Evolutionary conservation across 2,797 vertebrate genomes (phyloP), one percentile per base, ranked within the genome.

Genomic region (Antennarius maculatus): DNA sequence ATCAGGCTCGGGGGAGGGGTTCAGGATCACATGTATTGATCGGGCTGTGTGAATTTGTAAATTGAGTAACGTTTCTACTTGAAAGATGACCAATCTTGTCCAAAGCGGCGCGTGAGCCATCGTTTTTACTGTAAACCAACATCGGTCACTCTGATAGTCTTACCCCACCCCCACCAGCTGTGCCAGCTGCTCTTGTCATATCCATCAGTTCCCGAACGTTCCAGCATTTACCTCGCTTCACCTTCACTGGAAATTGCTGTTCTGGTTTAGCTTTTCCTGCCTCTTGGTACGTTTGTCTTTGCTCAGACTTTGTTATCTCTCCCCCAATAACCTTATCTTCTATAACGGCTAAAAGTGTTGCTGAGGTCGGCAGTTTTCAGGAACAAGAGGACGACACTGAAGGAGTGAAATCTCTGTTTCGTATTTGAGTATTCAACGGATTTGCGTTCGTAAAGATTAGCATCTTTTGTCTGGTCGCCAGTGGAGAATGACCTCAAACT

Each of bases 261-360:
- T 59, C 42, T 5, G 54, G 53, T 63, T 76, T 82, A 53, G 45
- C 14, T 62, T 72, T 59, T 71, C 27, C n/a, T 51, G 59, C 57
- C 57, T 66, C 63, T 61, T 45, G 0, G 18, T 23, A 47, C 39
- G 29, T 73, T 68, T 68, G 68, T 76, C 71, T 72, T 60, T 68
- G 63, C 54, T 72, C 72, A 86, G 74, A 79, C 77, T 76, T 79
- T 81, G 63, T 80, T 85, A 85, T 89, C 82, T 83, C 67, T 46
- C 62, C 37, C 65, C 31, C 65, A 56, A 70, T 62, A 78, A 70
- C 60, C 75, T 84, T 81, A 88, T 88, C 86, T 86, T 13, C 60
- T 17, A 61, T 23, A 69, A 77, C 72, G 69, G 23, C 66, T 50
- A 61, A 31, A 73, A 41, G 76, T 69, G 70, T 49, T 71, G 87